Percentiles rank a stretch among this genome's conserved stretches.
Evolutionary conservation across 2,888 invertebrate genomes (phyloP).

Genomic region (Enchytraeus crypticus): DNA sequence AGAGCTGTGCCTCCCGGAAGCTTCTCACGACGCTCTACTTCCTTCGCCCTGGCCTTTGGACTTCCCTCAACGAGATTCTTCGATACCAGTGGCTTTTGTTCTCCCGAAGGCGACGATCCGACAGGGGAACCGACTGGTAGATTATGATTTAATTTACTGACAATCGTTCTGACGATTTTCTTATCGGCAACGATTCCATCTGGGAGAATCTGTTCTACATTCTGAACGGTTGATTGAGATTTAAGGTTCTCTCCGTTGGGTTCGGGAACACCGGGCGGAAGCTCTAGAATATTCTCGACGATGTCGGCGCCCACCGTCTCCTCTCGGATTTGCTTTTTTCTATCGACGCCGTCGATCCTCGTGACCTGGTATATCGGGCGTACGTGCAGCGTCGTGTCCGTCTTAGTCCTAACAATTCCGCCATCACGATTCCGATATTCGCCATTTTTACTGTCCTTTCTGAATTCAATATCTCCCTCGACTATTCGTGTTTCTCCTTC

Average conservation of each 20-base stretch:
- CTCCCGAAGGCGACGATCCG: neutral
- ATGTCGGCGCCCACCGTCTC: neutral
- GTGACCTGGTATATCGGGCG: neutral
- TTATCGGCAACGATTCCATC: neutral
- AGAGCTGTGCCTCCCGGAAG: slow-evolving; percentile 2
- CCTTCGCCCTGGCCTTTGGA: neutral
- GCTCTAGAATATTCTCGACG: slow-evolving; percentile 9
- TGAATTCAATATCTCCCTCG: neutral
- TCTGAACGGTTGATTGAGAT: neutral
- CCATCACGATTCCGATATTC: neutral
- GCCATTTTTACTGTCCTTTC: neutral
- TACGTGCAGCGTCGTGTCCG: neutral
- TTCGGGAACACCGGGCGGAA: slow-evolving; percentile 6
- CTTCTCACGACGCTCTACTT: neutral
- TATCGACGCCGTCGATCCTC: neutral
- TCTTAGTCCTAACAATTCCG: neutral
- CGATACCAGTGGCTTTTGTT: neutral
- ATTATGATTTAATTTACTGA: neutral
- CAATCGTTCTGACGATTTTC: slow-evolving; percentile 4
- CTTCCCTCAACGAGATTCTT: slow-evolving; percentile 3
- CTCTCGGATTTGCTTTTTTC: slow-evolving; percentile 1
- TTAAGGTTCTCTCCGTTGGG: neutral
- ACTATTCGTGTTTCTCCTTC: neutral
- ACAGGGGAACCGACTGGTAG: neutral
- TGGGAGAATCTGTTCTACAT: neutral